Base-by-base conservation (phyloP, 2,888 invertebrate genomes). In the Erebia epiphron region DNA sequence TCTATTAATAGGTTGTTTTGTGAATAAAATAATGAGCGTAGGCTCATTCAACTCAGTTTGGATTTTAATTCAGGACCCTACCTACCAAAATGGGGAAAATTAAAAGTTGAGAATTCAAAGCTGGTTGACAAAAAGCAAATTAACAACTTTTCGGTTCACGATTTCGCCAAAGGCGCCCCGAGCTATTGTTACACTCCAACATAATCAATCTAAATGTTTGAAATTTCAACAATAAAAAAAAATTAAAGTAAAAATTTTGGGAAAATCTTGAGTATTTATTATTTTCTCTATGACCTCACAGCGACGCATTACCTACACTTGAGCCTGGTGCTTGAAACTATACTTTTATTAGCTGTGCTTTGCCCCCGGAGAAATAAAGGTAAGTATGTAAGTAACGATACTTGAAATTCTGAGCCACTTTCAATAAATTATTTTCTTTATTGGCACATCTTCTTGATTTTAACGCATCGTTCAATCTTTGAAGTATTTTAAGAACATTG, bases 101-200 rank as follows among this genome's bases (percentile, higher is more conserved):
- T 14, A 62, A 62, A 62, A 62, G 62, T 62, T 62, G 10, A 11
- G 21, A 62, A 62, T 62, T 62, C 21, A 62, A 62, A 62, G 62
- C 62, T 21, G 62, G 18, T 49, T 62, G 49, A 62, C 54, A 64
- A 21, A 57, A 41, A 66, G 43, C 43, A 43, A 66, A 54, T 66
- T 56, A 54, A 43, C 54, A 66, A 66, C 65, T 56, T 56, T 35
- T 66, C 10, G 35, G 65, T 65, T 26, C 43, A 56, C 43, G 18
- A 18, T 21, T 56, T 56, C 56, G 56, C 4, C 21, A 41, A 52
- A 41, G 54, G 41, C 16, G 54, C 66, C 56, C 56, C 56, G 14
- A 56, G 66, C 56, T n/a, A 64, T 64, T 26, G 54, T 66, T 66
- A 66, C 41, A 35, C 18, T 11, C 43, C 18, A 66, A 66, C 56